Evolutionary conservation across 1,140 invertebrate species (phyloP).

Genomic region (Euglossa dilemma): DNA sequence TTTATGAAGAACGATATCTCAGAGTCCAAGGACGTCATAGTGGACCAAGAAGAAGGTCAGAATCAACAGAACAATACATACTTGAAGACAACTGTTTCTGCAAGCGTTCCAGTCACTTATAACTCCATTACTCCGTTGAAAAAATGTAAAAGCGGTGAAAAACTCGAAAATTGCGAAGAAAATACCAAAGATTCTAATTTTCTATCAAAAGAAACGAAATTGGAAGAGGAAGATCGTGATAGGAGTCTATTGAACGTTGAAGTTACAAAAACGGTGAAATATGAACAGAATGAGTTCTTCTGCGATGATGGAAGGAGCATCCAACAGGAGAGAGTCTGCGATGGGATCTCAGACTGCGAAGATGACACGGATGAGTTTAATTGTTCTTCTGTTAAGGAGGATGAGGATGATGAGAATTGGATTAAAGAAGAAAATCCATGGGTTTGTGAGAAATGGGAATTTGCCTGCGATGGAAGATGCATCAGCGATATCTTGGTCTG

Average conservation of each 20-base stretch:
- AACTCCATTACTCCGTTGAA: rapidly evolving
- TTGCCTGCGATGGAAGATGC: conserved; percentile 74
- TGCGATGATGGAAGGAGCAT: conserved; percentile 86
- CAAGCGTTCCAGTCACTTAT: not conserved
- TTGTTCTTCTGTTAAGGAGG: conserved; percentile 54
- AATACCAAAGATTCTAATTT: not conserved
- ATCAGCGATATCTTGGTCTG: conserved; percentile 77
- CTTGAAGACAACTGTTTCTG: too few relatives aligned
- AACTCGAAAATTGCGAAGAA: not conserved
- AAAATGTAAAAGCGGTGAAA: not conserved
- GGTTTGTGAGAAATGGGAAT: not conserved
- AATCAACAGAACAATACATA: not conserved
- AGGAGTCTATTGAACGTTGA: not conserved
- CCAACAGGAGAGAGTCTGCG: conserved; percentile 85
- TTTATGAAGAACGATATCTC: too few relatives aligned
- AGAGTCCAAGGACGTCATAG: not conserved
- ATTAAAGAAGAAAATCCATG: not conserved
- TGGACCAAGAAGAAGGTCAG: not conserved
- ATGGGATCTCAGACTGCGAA: conserved; percentile 88
- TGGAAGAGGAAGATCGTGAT: too few relatives aligned
- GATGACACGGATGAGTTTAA: conserved; percentile 88
- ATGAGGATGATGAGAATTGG: not conserved
- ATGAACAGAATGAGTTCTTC: conserved; percentile 77
- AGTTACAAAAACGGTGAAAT: not conserved
- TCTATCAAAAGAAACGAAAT: not conserved